Conservation (phyloP, 2,888 invertebrate species). For the Pachymerium ferrugineum region DNA sequence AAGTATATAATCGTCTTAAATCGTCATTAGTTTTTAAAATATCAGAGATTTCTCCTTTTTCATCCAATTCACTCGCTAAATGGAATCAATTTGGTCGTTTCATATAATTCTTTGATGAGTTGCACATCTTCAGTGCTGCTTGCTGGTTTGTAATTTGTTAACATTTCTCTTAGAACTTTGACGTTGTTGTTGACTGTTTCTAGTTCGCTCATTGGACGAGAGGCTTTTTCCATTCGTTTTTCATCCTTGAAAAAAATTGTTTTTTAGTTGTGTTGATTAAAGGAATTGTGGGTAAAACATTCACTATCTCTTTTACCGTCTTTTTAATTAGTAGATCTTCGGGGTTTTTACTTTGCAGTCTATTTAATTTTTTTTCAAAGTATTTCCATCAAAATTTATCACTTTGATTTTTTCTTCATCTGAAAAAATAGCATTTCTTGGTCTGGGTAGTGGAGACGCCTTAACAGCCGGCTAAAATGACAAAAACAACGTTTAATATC, state of each 20-base stretch:
- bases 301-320: conserved; percentile 75
- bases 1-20: no score
- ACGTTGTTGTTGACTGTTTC: conserved; percentile 77
- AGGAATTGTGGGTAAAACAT: conserved; percentile 25
- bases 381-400: conserved; percentile 33
- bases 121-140: conserved; percentile 69
- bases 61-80: conserved; percentile 65
- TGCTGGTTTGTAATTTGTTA: conserved; percentile 63
- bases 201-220: conserved; percentile 70
- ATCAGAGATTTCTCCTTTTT: conserved; percentile 60
- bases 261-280: not conserved
- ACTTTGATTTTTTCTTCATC: conserved; percentile 74
- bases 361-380: no score
- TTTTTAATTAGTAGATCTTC: conserved; percentile 92
- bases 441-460: conserved; percentile 43
- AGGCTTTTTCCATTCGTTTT: conserved; percentile 68
- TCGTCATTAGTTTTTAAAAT: conserved; percentile 75
- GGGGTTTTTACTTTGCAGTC: conserved; percentile 88
- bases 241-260: conserved; percentile 62
- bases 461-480: conserved; percentile 37
- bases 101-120: conserved; percentile 75
- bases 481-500: not conserved
- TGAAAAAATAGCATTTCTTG: conserved; percentile 58
- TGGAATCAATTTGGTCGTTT: conserved; percentile 66
- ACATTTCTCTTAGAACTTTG: conserved; percentile 76